A percentile compares a stretch with the other conserved stretches of the same genome.
These are phyloP conservation scores for Sebastes jordani DNA, from an alignment of 2,797 vertebrate species.

Conservation along the genomic window DNA sequence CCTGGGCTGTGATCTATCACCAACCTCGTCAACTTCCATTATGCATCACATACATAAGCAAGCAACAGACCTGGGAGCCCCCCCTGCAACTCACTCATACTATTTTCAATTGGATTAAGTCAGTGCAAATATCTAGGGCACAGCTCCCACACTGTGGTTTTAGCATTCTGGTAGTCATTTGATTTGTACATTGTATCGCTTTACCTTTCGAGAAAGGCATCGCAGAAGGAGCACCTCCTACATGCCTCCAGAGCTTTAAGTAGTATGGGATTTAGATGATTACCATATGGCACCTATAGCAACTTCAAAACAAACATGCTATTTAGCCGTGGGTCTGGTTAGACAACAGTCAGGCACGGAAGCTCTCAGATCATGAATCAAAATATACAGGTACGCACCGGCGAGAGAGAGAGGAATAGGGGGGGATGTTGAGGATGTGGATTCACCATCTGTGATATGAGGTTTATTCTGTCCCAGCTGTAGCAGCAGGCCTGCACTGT, in stretches of 20 bases:
- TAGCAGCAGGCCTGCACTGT: constrained; percentile 32
- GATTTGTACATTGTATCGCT: constrained; percentile 70
- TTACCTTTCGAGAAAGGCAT: constrained; percentile 60
- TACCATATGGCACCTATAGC: constrained; percentile 59
- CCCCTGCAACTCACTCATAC: constrained; percentile 74
- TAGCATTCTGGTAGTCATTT: constrained; percentile 72
- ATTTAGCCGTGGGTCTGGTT: constrained; percentile 32
- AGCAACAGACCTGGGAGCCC: constrained; percentile 71
- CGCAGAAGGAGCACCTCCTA: constrained; percentile 50
- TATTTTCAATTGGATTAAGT: constrained; percentile 77
- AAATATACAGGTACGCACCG: constrained; percentile 41
- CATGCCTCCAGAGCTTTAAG: constrained; percentile 48
- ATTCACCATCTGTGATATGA: constrained; percentile 49
- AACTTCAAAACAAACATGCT: constrained; percentile 47
- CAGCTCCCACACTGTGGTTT: constrained; percentile 69
- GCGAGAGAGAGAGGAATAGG: constrained; percentile 14
- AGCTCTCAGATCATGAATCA: constrained; percentile 46
- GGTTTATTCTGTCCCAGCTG: constrained; percentile 43
- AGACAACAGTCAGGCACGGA: constrained; percentile 15
- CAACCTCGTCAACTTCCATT: constrained; percentile 82
- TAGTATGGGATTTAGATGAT: constrained; percentile 48
- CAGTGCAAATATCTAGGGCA: constrained; percentile 72
- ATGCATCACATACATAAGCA: constrained; percentile 78
- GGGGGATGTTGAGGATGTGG: constrained; percentile 21
- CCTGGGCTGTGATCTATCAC: constrained; percentile 84